These are phyloP conservation scores for Avahi laniger DNA, from an alignment of 2,797 vertebrate species.

Conservation along the genomic window DNA sequence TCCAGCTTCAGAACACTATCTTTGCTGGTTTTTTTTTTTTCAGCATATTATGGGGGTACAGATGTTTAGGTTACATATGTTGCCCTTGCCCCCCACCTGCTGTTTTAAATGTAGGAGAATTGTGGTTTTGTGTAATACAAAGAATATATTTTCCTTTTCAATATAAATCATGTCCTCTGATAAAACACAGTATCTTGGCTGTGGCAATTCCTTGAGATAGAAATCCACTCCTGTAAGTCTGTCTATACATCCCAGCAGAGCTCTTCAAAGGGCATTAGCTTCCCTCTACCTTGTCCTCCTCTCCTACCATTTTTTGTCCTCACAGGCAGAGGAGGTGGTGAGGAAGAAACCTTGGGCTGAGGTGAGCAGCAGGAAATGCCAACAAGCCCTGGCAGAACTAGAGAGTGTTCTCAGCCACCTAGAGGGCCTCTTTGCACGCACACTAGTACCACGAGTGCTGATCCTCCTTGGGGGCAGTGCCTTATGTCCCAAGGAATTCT, in stretches of 20 bases:
- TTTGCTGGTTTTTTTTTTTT: too few relatives aligned
- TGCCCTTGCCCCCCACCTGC: too few relatives aligned
- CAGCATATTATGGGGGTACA: too few relatives aligned
- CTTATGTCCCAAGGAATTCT: constrained; percentile 92
- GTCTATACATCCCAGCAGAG: neutral
- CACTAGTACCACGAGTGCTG: constrained; percentile 92
- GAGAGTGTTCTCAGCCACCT: constrained; percentile 92
- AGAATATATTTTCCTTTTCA: constrained; percentile 12
- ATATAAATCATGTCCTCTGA: neutral
- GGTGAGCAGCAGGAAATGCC: constrained; percentile 86
- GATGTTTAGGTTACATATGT: too few relatives aligned
- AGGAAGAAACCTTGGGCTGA: constrained; percentile 81
- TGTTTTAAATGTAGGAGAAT: neutral
- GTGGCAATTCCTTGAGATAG: neutral
- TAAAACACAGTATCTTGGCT: neutral
- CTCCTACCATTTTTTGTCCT: neutral
- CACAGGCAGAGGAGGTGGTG: constrained; percentile 85
- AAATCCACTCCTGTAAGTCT: neutral
- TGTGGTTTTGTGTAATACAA: neutral
- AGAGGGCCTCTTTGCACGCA: constrained; percentile 93
- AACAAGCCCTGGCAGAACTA: constrained; percentile 90
- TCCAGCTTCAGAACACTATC: neutral
- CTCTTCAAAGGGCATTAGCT: neutral
- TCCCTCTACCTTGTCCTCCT: neutral
- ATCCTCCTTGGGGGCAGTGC: constrained; percentile 92